These are phyloP conservation scores for Polypedilum vanderplanki DNA, from an alignment of 1,140 invertebrate genomes.

Conservation along the genomic window DNA sequence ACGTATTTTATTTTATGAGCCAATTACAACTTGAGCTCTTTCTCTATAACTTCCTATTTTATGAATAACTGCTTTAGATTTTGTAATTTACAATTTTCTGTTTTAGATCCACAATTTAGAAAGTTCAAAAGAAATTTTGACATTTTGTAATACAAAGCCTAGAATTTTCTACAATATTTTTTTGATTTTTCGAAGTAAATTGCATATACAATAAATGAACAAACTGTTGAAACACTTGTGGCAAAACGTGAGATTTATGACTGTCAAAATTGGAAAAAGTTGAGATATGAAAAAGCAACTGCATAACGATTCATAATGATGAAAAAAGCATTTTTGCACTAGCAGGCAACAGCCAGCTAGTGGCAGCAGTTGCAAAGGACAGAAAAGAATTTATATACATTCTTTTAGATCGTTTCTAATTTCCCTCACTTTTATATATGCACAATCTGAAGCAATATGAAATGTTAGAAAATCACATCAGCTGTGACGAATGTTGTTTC, in stretches of 20 bases:
- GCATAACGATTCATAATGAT: conserved; percentile 6
- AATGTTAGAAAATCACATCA: conserved; percentile 19
- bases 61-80: no score
- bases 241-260: not conserved
- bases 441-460: not conserved
- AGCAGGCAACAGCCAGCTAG: not conserved
- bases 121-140: no score
- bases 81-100: no score
- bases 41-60: no score
- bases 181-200: no score
- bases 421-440: not conserved
- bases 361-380: not conserved
- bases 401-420: not conserved
- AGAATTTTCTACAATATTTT: no score
- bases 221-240: conserved; percentile 17
- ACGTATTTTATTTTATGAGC: not conserved
- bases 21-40: no score
- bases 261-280: not conserved
- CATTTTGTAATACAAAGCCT: no score
- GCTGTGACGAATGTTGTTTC: conserved; percentile 11
- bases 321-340: not conserved
- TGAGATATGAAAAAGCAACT: not conserved
- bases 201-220: not conserved
- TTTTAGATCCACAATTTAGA: no score
- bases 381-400: not conserved